A percentile compares a stretch with the other conserved stretches of the same genome.
Evolutionary conservation across 2,797 vertebrate species (phyloP).

Genomic region (Eleutherodactylus coqui): DNA sequence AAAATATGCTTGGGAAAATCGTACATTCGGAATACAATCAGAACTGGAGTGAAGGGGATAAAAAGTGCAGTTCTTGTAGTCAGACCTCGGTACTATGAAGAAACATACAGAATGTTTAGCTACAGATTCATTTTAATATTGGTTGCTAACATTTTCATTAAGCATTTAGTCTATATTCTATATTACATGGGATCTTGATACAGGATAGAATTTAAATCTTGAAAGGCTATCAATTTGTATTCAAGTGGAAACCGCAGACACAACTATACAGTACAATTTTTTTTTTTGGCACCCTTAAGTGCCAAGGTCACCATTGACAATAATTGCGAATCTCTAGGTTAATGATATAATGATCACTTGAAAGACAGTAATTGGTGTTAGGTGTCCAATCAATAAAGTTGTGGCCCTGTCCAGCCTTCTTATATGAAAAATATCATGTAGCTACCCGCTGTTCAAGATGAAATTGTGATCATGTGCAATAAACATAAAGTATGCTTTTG

Average conservation of each 20-base stretch:
- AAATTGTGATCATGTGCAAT: too few relatives aligned
- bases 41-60: not conserved
- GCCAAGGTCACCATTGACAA: not conserved
- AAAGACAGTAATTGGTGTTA: not conserved
- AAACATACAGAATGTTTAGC: not conserved
- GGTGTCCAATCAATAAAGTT: too few relatives aligned
- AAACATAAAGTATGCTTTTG: too few relatives aligned
- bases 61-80: not conserved
- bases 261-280: not conserved
- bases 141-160: not conserved
- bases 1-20: not conserved
- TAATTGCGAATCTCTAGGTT: not conserved
- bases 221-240: not conserved
- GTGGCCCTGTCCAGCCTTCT: too few relatives aligned
- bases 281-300: not conserved
- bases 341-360: not conserved
- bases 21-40: not conserved
- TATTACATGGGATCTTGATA: too few relatives aligned
- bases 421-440: too few relatives aligned
- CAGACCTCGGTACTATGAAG: too few relatives aligned
- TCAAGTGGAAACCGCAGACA: not conserved
- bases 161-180: too few relatives aligned
- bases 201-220: not conserved
- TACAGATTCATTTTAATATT: not conserved
- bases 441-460: too few relatives aligned